Evolutionary conservation across 2,888 invertebrate genomes (phyloP), one percentile per base, ranked within the genome.

Genomic region (Eristalinus aeneus): DNA sequence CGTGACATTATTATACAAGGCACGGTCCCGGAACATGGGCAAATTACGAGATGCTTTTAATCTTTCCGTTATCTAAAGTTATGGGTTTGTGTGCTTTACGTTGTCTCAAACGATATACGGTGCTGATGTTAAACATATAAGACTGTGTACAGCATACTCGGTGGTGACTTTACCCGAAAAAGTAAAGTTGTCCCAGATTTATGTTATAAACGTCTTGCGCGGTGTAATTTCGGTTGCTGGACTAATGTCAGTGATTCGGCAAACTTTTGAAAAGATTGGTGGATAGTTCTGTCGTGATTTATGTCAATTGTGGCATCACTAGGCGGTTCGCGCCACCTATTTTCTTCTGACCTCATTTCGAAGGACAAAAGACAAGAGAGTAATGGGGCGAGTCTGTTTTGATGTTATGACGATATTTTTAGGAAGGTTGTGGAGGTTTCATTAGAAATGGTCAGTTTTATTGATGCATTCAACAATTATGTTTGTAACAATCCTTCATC

Each of bases 21-120:
- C 56, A 56, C 46, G 46, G 46, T 46, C 16, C 46, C 46, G 16
- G 46, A 46, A 46, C 16, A 16, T 46, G 46, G 46, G 8, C n/a
- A 16, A 54, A 54, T 67, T 67, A 54, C 67, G 68, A 56, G 68
- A 68, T 56, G 56, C 56, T 68, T 68, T 68, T 56, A 34, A 68
- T 68, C 68, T 68, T 68, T 34, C 34, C 12, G 56, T 68, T 56
- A 68, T 68, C 68, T 68, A 22, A 68, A 56, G 22, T 32, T 53
- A 32, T 67, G 53, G 16, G 46, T 16, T 53, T 23, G 46, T 67
- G 16, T 67, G 46, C 31, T 16, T 9, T 67, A 56, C 32, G 34
- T 23, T 56, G 22, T 34, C 68, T 56, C 46, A 0, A 8, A n/a
- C 46, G 34, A 68, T 31, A 22, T 68, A 68, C 54, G 56, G 54